A percentile compares a stretch with the other conserved stretches of the same genome.
Evolutionary conservation across 2,888 invertebrate genomes (phyloP).

Genomic region (Cheilosia pagana): DNA sequence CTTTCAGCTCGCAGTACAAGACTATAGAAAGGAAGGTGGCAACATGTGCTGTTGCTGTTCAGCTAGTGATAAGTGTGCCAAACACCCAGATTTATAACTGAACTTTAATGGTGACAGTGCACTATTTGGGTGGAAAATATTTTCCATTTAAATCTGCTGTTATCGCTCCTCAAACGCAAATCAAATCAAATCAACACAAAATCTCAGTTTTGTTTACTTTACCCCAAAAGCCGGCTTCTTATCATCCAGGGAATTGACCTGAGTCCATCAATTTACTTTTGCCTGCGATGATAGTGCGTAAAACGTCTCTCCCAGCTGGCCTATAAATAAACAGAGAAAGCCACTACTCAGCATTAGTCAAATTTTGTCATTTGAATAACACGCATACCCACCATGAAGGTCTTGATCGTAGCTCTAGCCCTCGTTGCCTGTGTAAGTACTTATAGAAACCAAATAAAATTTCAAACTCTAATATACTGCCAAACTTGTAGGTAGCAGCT

Average conservation of each 20-base stretch:
- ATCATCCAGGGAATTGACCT: constrained; percentile 24
- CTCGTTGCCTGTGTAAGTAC: constrained; percentile 38
- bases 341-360: constrained; percentile 12
- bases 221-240: constrained; percentile 2
- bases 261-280: not conserved
- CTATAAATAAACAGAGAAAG: constrained; percentile 32
- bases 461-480: not conserved
- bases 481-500: constrained; percentile 23
- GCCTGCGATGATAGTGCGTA: constrained; percentile 15
- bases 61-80: no score
- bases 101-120: no score
- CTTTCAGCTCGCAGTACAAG: no score
- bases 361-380: constrained; percentile 15
- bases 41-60: no score
- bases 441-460: no score
- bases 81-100: no score
- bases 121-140: no score
- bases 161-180: no score
- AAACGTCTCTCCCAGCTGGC: not conserved
- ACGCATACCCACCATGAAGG: constrained; percentile 29
- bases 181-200: not conserved
- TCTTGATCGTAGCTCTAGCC: constrained; percentile 26
- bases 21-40: no score
- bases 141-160: no score
- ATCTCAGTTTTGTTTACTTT: constrained; percentile 8